Evolutionary conservation across 1,140 invertebrate genomes (phyloP).

Genomic region (Neuroterus valhalla): DNA sequence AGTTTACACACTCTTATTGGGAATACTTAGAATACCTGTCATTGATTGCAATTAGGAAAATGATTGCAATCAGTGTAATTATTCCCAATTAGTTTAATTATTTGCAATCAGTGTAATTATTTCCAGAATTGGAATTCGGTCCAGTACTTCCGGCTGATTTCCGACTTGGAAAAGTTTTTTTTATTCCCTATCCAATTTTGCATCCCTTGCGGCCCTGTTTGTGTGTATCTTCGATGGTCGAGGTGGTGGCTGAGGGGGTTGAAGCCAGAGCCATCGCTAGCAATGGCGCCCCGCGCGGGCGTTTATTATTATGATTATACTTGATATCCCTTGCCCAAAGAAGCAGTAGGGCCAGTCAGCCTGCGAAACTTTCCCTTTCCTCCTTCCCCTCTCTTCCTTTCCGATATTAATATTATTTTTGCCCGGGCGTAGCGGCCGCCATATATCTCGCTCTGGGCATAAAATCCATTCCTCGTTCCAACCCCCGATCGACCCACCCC

Average conservation of each 20-base stretch:
- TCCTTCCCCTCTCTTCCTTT: conserved; percentile 74
- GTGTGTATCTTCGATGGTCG: conserved; percentile 38
- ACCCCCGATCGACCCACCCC: conserved; percentile 64
- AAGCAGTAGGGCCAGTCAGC: conserved; percentile 70
- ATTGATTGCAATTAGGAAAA: too few species aligned
- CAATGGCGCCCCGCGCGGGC: conserved; percentile 72
- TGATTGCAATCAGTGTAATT: too few species aligned
- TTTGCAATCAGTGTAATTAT: too few species aligned
- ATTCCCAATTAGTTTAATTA: too few species aligned
- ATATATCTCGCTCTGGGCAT: conserved; percentile 75
- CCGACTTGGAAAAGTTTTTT: too few species aligned
- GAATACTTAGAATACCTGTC: too few species aligned
- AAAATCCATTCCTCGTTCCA: conserved; percentile 74
- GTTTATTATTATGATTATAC: conserved; percentile 75
- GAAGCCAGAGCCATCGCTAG: conserved; percentile 61
- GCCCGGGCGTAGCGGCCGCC: conserved; percentile 74
- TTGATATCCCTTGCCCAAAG: conserved; percentile 74
- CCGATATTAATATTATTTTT: conserved; percentile 76
- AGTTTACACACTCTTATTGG: too few species aligned
- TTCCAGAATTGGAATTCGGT: too few species aligned
- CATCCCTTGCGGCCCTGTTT: background rate
- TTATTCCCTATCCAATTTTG: too few species aligned
- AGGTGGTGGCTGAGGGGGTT: conserved; percentile 47
- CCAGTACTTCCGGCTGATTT: too few species aligned
- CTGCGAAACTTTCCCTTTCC: conserved; percentile 72